phyloP scores from a whole-genome alignment of 1,140 invertebrate species.

The Heliconius hewitsoni region DNA sequence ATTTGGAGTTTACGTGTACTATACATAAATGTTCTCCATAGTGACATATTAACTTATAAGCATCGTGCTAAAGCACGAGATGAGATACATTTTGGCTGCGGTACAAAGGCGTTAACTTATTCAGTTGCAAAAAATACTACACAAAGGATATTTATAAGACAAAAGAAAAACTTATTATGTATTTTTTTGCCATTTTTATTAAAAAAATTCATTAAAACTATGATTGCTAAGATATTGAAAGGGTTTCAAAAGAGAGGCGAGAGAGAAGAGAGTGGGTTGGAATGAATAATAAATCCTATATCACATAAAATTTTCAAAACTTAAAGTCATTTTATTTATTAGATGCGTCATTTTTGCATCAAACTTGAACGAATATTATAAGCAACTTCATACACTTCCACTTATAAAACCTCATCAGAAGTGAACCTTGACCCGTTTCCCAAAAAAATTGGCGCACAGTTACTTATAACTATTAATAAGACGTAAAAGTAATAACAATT shows the following conservation, averaged over 20 bases:
- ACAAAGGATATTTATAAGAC: not conserved
- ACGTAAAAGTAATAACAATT: constrained; percentile 9
- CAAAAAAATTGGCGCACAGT: not conserved
- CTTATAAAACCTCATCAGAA: not conserved
- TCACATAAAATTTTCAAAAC: too few relatives aligned
- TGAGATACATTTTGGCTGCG: not conserved
- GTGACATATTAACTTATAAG: not conserved
- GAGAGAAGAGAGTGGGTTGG: too few relatives aligned
- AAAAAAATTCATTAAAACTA: not conserved
- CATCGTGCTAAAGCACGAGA: too few relatives aligned
- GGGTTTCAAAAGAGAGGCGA: too few relatives aligned
- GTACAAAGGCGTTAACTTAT: constrained; percentile 6
- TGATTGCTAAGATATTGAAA: too few relatives aligned
- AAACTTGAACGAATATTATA: not conserved
- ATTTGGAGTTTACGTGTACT: not conserved
- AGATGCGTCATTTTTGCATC: too few relatives aligned
- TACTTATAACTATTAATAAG: not conserved
- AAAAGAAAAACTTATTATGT: not conserved
- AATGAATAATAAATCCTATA: too few relatives aligned
- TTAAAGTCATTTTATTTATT: too few relatives aligned
- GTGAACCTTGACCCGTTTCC: not conserved
- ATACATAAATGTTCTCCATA: not conserved
- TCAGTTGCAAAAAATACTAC: not conserved
- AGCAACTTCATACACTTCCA: not conserved
- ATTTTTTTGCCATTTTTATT: not conserved